Base-by-base conservation (phyloP, 2,113 vertebrate species). In the Chinchilla lanigera region DNA sequence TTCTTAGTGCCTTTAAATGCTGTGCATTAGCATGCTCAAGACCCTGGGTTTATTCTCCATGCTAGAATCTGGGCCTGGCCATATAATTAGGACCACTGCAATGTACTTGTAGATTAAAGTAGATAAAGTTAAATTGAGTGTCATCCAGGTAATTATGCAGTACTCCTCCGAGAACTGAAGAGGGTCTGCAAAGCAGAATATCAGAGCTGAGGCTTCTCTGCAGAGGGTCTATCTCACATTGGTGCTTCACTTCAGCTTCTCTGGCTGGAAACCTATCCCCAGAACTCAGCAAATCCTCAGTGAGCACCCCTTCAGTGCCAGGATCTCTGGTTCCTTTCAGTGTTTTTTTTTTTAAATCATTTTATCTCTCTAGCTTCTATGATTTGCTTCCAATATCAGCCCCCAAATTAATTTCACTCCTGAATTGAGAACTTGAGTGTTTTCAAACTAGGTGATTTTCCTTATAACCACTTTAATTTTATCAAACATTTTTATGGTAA, bases 351-450 rank as follows among this genome's bases (percentile, higher is more conserved):
- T 26, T 30, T 44, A 63, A 88, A 77, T 50, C 1, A 56, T 24
- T 61, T 41, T 60, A 73, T 65, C 12, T 85, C 24, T 69, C 87
- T 86, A 69, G 52, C 82, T 58, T 65, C 24, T 47, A 14, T 84
- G 44, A 73, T 61, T 90, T 90, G 61, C 24, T 75, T 85, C 85
- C 60, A 69, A 60, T 17, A 84, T 90, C 10, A 93, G 41, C 11
- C 6, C 35, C 54, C 63, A 92, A 91, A 60, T 30, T 38, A 78
- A 12, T 58, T 90, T 94, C 84, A 33, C 13, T 56, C 30, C 41
- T 86, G 71, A 54, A 96, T 80, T 93, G 93, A 84, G 50, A 96
- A 87, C 13, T 5, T 88, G 14, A 75, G 16, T 67, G 78, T 93
- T 85, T 93, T 90, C 50, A 54, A 85, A 88, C 26, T 65, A 85